Evolutionary conservation across 1,140 invertebrate species (phyloP), one percentile per base, ranked within the genome.

Genomic region (Temnothorax curvispinosus): DNA sequence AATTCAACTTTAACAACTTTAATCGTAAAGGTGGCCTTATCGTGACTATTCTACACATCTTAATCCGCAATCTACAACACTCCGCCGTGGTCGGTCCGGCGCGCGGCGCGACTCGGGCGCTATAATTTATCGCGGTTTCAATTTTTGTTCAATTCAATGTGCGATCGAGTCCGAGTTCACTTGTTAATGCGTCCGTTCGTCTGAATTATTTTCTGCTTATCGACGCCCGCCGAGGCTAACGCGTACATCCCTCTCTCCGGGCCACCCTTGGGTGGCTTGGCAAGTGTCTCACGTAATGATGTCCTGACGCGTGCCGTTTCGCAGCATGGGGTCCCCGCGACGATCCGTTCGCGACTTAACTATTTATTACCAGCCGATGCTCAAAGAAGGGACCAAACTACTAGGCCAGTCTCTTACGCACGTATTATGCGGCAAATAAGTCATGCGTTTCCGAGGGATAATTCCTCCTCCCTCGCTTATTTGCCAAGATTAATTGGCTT

Each of bases 271-370:
- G 32, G 27, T 60, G 44, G 89, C 69, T 89, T 75, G 90, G 93
- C 94, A 95, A 95, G 95, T 95, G 95, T 94, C 93, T 90, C 93
- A 77, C 92, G 91, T 95, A 95, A 95, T 95, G 94, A 95, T 94
- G 94, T 94, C 89, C 93, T 91, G 93, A 93, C 95, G 94, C 94
- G 95, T 95, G 95, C 88, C 94, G 88, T 91, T 87, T 93, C 94
- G 38, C 94, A 93, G 89, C 78, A 85, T 90, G 89, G 93, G 94
- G 89, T 88, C 89, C 85, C 65, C 71, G 69, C 86, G 62, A 52
- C 56, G 60, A 32, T 87, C 78, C 77, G 69, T 84, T 85, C 87
- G 64, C 64, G 76, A 88, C 91, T 91, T 81, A 90, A 92, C 91
- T 93, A 92, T 94, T 93, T 93, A 88, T 93, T 93, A 88, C 89